Conservation (phyloP, 2,113 vertebrate species). For the Epinephelus moara region DNA sequence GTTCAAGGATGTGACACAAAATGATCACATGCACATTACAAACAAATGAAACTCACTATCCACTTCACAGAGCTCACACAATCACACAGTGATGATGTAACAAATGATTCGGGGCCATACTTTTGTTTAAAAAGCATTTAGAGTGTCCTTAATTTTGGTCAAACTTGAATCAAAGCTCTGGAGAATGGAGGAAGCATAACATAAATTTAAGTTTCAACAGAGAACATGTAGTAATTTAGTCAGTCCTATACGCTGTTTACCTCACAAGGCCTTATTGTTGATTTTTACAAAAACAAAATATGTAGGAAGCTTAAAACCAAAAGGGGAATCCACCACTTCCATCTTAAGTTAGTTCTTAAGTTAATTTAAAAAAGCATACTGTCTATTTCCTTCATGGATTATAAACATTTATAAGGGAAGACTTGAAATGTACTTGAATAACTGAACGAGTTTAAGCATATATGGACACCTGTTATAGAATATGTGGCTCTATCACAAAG, state of each 20-base stretch:
- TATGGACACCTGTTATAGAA: neutral
- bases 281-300: too few species aligned
- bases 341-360: too few species aligned
- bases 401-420: neutral
- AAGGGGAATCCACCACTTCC: too few species aligned
- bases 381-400: neutral
- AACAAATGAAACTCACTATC: too few species aligned
- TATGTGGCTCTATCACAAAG: neutral
- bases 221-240: too few species aligned
- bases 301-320: too few species aligned
- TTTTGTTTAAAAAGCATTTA: neutral
- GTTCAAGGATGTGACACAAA: neutral
- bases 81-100: neutral
- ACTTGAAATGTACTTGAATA: neutral
- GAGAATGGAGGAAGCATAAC: neutral
- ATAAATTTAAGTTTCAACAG: too few species aligned
- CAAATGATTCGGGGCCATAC: neutral
- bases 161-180: neutral
- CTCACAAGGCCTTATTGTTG: too few species aligned
- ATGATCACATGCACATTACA: neutral
- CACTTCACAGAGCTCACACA: neutral
- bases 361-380: too few species aligned
- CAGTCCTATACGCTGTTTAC: too few species aligned
- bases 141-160: neutral
- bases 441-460: neutral